Conservation (phyloP, 2,113 vertebrate genomes). For the Hemiscyllium ocellatum region DNA sequence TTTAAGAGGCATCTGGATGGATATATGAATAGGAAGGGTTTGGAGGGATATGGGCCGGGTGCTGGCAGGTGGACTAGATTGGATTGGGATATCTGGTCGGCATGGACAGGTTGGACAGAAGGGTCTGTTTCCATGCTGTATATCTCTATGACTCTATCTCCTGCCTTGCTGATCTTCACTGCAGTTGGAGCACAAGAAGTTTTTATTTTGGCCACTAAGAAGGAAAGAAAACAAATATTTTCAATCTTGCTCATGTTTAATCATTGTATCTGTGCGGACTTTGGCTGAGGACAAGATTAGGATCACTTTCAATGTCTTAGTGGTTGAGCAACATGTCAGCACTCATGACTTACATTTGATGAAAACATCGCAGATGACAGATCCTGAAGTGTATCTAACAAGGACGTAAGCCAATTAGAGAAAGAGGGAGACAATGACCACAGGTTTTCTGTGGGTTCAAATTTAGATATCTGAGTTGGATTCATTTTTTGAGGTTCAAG, state of each 20-base stretch:
- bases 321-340: background rate
- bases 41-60: no score
- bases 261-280: background rate
- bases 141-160: background rate
- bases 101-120: no score
- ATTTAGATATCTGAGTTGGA: background rate
- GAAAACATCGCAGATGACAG: background rate
- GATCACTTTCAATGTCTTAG: background rate
- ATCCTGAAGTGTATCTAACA: background rate
- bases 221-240: background rate
- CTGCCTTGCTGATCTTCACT: background rate
- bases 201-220: background rate
- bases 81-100: no score
- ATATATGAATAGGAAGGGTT: no score
- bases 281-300: background rate
- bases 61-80: no score
- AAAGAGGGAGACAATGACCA: background rate
- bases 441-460: background rate
- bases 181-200: background rate
- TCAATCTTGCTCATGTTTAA: background rate
- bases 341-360: background rate
- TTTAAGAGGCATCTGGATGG: no score
- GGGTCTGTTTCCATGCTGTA: no score
- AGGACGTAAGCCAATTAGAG: background rate
- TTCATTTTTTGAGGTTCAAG: background rate